These are phyloP conservation scores for Sylvicola fuscatus DNA, from an alignment of 2,888 invertebrate species.

Conservation along the genomic window DNA sequence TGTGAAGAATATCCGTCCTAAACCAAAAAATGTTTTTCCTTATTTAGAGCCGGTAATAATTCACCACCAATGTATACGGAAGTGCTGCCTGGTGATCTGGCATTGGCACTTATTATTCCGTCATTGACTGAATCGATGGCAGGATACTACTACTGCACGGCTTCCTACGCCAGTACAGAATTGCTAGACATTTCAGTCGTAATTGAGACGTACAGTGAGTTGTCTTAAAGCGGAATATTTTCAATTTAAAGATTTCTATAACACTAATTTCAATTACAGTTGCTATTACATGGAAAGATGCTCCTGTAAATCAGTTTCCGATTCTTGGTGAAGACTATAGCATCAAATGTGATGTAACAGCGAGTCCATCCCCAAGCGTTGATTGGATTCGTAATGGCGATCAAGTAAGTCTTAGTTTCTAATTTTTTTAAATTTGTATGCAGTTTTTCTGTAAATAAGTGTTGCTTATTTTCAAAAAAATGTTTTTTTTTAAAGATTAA, in stretches of 20 bases:
- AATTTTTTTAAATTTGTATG: background rate
- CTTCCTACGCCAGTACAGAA: slow-evolving; percentile 54
- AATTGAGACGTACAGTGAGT: slow-evolving; percentile 52
- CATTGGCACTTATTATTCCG: slow-evolving; percentile 51
- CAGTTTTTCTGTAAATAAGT: background rate
- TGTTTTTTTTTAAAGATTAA: slow-evolving; percentile 30
- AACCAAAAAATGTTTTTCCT: no score
- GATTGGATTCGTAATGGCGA: slow-evolving; percentile 69
- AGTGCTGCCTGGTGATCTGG: slow-evolving; percentile 36
- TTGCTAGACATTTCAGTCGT: slow-evolving; percentile 41
- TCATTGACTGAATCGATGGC: slow-evolving; percentile 53
- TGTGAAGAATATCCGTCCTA: no score
- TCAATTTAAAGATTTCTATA: slow-evolving; percentile 4
- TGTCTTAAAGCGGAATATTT: slow-evolving; percentile 2
- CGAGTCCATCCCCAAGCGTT: slow-evolving; percentile 66
- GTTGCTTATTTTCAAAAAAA: slow-evolving; percentile 1
- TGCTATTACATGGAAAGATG: slow-evolving; percentile 71
- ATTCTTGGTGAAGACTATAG: slow-evolving; percentile 52
- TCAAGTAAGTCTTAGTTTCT: slow-evolving; percentile 26
- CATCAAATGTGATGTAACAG: slow-evolving; percentile 66
- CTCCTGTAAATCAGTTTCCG: slow-evolving; percentile 64
- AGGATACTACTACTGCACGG: slow-evolving; percentile 63
- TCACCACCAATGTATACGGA: slow-evolving; percentile 47
- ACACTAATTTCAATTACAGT: slow-evolving; percentile 33
- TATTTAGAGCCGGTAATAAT: slow-evolving; percentile 23